Evolutionary conservation across 53 echinoderm and acorn worm genomes (phyloP).

Genomic region (Echinometra lucunter): DNA sequence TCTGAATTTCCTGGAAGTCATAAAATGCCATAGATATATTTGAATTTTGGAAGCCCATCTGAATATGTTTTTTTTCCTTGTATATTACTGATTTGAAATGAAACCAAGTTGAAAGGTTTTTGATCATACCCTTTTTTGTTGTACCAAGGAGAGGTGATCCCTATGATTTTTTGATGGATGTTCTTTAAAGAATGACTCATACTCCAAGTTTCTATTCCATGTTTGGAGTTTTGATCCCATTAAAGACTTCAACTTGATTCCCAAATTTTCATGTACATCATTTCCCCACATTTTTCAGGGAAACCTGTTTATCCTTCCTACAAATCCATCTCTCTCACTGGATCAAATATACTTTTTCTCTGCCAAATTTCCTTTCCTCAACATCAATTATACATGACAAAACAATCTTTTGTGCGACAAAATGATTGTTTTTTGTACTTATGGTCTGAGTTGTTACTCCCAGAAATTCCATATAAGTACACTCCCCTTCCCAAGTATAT

Average conservation of each 20-base stretch:
- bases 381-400: background rate
- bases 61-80: background rate
- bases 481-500: background rate
- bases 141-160: background rate
- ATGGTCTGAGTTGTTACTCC: background rate
- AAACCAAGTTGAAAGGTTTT: background rate
- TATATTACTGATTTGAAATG: background rate
- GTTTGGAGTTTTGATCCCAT: conserved; percentile 56
- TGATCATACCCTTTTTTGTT: background rate
- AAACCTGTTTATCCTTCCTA: conserved; percentile 24
- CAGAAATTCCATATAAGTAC: conserved; percentile 19
- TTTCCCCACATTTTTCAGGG: conserved; percentile 6
- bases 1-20: background rate
- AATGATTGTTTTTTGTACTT: background rate
- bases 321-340: background rate
- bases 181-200: conserved; percentile 38
- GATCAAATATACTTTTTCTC: background rate
- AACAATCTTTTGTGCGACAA: conserved; percentile 5
- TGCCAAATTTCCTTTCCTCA: background rate
- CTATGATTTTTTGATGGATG: background rate
- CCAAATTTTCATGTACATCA: conserved; percentile 30
- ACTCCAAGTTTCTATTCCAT: conserved; percentile 56
- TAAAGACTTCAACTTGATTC: background rate
- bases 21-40: background rate
- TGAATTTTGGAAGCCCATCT: background rate